A percentile compares a stretch with the other conserved stretches of the same genome.
Evolutionary conservation across 2,888 invertebrate genomes (phyloP).

Genomic region (Melolontha melolontha): DNA sequence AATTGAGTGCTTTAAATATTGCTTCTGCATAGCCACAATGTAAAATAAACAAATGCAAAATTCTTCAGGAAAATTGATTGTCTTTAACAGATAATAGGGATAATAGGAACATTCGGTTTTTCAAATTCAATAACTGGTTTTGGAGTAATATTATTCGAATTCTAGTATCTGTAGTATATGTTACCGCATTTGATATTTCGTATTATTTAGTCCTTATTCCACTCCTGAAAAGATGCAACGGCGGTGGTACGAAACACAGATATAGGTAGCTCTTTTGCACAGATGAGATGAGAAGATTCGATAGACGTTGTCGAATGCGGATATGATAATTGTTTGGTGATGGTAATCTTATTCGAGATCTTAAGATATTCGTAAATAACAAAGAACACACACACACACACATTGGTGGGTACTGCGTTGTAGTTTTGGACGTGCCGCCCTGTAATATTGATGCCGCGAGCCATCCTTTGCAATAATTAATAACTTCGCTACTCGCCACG

Average conservation of each 20-base stretch:
- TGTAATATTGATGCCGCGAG: slow-evolving; percentile 62
- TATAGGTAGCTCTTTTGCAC: slow-evolving; percentile 3
- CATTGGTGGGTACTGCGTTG: slow-evolving; percentile 25
- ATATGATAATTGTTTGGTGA: slow-evolving; percentile 61
- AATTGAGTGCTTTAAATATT: too few relatives aligned
- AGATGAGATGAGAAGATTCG: slow-evolving; percentile 11
- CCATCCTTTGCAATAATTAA: slow-evolving; percentile 55
- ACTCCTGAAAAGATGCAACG: not conserved
- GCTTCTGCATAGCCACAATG: too few relatives aligned
- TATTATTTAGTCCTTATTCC: too few relatives aligned
- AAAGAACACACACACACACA: slow-evolving; percentile 24
- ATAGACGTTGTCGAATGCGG: slow-evolving; percentile 48
- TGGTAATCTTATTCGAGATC: slow-evolving; percentile 60
- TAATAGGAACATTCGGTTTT: too few relatives aligned
- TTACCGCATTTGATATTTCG: too few relatives aligned
- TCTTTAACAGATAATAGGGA: too few relatives aligned
- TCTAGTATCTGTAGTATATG: too few relatives aligned
- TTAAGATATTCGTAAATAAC: slow-evolving; percentile 45
- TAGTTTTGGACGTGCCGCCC: slow-evolving; percentile 59
- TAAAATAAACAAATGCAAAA: too few relatives aligned
- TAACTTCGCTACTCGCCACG: slow-evolving; percentile 53
- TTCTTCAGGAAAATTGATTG: too few relatives aligned
- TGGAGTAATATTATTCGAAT: too few relatives aligned
- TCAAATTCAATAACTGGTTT: too few relatives aligned
- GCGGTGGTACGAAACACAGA: not conserved